Evolutionary conservation across 2,888 invertebrate genomes (phyloP), one percentile per base, ranked within the genome.

Genomic region (Heliconius erato): DNA sequence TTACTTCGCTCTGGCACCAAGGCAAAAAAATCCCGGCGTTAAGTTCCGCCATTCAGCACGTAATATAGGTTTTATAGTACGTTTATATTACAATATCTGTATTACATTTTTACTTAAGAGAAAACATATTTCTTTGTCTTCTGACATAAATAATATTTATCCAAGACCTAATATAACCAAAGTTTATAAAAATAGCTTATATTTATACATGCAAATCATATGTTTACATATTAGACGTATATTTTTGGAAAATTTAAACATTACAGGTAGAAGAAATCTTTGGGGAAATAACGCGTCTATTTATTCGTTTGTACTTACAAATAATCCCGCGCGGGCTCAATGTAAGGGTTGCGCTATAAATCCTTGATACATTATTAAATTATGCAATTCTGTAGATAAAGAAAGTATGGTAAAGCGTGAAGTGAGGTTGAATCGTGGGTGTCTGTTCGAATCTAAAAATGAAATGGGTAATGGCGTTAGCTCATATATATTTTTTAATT

Each of bases 211-310:
- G 9, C 23, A 54, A 54, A 23, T 54, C 65, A 26, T 26, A 65
- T 65, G 26, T 26, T 54, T 23, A 54, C 54, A 23, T 23, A 54
- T 23, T 54, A 19, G 54, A 26, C 16, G 23, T 76, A 63, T 63
- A 35, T 78, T 28, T 44, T 44, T 49, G 65, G 44, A 26, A 44
- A 77, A 65, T 65, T 67, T 77, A 19, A 77, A 44, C 49, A 59
- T 59, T 16, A n/a, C 78, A 78, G 44, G 65, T 67, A 28, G 40
- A 28, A 7, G 67, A 32, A 78, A 44, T 83, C 83, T 80, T 74
- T 16, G 71, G 83, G 83, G 83, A 84, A 84, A 84, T 84, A 77
- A 59, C 26, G 80, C 65, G 72, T 79, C 71, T 67, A 80, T 79
- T 79, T 82, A 80, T 74, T 74, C 81, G 74, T 74, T 78, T 69